phyloP scores from a whole-genome alignment of 1,140 invertebrate species.

The Cotesia typhae region DNA sequence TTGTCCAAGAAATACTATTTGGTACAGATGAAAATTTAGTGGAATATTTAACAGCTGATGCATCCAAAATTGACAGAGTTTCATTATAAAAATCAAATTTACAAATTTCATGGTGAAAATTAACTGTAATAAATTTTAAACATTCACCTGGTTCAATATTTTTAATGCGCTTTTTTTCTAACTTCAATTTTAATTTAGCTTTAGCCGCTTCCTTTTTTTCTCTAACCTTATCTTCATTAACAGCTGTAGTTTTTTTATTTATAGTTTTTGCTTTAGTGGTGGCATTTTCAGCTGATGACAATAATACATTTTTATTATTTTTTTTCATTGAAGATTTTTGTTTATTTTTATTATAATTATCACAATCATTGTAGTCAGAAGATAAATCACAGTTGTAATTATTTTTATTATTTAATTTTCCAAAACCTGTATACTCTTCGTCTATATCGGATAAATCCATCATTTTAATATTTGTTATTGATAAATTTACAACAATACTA shows the following conservation, averaged over 20 bases:
- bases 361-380: too few relatives aligned
- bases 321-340: too few relatives aligned
- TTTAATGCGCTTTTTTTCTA: slow-evolving; percentile 47
- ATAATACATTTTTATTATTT: too few relatives aligned
- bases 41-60: slow-evolving; percentile 44
- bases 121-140: slow-evolving; percentile 65
- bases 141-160: slow-evolving; percentile 68
- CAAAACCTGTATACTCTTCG: too few relatives aligned
- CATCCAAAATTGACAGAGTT: slow-evolving; percentile 48
- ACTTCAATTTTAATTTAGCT: slow-evolving; percentile 56
- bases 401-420: too few relatives aligned
- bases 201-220: slow-evolving; percentile 22
- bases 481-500: too few relatives aligned
- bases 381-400: too few relatives aligned
- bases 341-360: too few relatives aligned
- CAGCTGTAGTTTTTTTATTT: background rate
- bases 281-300: too few relatives aligned
- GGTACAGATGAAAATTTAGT: slow-evolving; percentile 53
- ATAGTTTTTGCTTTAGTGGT: background rate
- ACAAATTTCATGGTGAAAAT: slow-evolving; percentile 61
- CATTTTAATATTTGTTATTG: too few relatives aligned
- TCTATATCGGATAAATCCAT: too few relatives aligned
- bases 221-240: background rate
- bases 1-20: slow-evolving; percentile 64
- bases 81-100: slow-evolving; percentile 49